Base-by-base conservation (phyloP, 2,113 vertebrate species). In the Etheostoma spectabile region DNA sequence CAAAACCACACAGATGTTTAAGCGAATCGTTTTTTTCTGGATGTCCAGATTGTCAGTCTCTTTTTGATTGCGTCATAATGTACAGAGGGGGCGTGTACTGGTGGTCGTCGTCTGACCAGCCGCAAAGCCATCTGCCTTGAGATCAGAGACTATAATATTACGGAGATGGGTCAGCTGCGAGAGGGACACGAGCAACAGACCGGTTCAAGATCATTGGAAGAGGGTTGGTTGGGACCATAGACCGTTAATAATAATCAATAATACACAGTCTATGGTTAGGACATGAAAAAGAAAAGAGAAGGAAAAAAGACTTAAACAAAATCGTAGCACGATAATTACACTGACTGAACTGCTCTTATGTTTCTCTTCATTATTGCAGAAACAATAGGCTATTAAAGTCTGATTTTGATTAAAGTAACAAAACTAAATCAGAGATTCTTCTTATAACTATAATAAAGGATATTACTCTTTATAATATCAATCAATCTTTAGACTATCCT, bases 21-120 rank as follows among this genome's bases (percentile, higher is more conserved):
- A 8, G 35, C 35, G 8, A 38, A 38, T 8, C 8, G 35, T 8
- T 38, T 38, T 38, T 38, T 11, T 11, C 38, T 38, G 10, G 10
- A 42, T 42, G 8, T 42, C 16, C 11, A 24, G 0, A 1, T 2
- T 18, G 18, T 13, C 42, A 0, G 90, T 86, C 83, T 4, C 75
- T 16, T 71, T 61, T 79, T 83, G 78, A 86, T 83, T n/a, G 16
- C 86, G 86, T 84, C 74, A 87, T 6, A 6, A 12, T 4, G 33
- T 27, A 30, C 61, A 18, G 56, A 22, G 21, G 27, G 66, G 22
- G n/a, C 45, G 70, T 74, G 55, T 52, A 64, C 22, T 30, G 24
- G 42, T 35, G 42, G 30, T 55, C 19, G 0, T 18, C 16, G 3
- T 19, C 10, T 64, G 56, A 42, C 7, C 51, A 76, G 72, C 57